phyloP scores from a whole-genome alignment of 2,888 invertebrate species.

The Drosophila cracens region DNA sequence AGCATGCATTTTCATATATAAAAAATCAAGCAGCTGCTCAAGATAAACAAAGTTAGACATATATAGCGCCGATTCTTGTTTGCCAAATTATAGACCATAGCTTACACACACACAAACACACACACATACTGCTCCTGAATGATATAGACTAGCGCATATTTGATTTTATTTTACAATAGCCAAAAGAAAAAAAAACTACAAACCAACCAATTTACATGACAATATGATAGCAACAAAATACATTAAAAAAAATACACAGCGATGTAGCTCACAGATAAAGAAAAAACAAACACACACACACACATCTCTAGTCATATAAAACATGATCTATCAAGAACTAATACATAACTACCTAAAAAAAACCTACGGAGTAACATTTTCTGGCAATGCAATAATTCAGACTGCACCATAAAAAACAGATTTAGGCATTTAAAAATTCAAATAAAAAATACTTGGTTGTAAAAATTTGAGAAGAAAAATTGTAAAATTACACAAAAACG shows the following conservation, averaged over 20 bases:
- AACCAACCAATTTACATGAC: constrained; percentile 70
- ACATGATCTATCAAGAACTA: constrained; percentile 19
- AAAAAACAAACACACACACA: constrained; percentile 11
- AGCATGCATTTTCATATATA: constrained; percentile 74
- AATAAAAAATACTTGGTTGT: constrained; percentile 54
- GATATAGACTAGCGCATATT: constrained; percentile 41
- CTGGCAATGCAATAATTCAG: constrained; percentile 71
- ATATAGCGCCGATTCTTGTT: constrained; percentile 49
- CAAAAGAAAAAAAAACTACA: constrained; percentile 36
- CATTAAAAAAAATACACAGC: constrained; percentile 31
- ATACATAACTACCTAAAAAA: constrained; percentile 21
- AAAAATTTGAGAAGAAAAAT: constrained; percentile 35
- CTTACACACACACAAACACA: constrained; percentile 21
- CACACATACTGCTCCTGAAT: constrained; percentile 54
- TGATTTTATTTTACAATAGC: constrained; percentile 68
- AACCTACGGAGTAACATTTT: constrained; percentile 46
- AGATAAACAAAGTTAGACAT: constrained; percentile 23
- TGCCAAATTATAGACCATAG: constrained; percentile 44
- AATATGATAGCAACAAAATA: constrained; percentile 66
- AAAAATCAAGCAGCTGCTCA: constrained; percentile 38
- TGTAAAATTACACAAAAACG: constrained; percentile 42
- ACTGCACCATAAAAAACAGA: constrained; percentile 64
- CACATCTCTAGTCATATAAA: constrained; percentile 28
- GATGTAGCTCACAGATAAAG: constrained; percentile 32
- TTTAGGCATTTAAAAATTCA: constrained; percentile 65